Conservation (phyloP, 2,113 vertebrate genomes). For the Mohoua ochrocephala region DNA sequence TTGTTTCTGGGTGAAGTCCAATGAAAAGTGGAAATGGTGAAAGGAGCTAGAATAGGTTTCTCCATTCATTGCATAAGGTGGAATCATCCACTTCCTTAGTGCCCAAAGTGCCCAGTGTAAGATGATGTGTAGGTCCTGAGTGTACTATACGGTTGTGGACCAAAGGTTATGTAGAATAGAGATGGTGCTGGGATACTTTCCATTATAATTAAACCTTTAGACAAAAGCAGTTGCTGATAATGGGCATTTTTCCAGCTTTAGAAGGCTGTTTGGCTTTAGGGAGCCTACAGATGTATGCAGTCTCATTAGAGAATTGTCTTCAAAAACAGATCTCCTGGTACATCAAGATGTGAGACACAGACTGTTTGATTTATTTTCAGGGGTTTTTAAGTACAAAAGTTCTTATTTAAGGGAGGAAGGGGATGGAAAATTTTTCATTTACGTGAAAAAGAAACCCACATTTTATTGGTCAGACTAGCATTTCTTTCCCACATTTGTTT, state of each 20-base stretch:
- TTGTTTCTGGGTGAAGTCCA: constrained; percentile 27
- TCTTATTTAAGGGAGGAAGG: neutral
- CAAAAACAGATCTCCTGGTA: constrained; percentile 3
- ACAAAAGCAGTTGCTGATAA: constrained; percentile 1
- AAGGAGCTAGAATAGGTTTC: constrained; percentile 59
- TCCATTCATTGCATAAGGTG: constrained; percentile 54
- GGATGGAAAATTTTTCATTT: neutral
- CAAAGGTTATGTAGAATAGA: constrained; percentile 20
- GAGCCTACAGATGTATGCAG: neutral
- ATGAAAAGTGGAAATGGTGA: constrained; percentile 17
- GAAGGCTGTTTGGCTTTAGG: constrained; percentile 25
- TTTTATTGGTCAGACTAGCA: constrained; percentile 1
- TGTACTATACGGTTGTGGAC: neutral
- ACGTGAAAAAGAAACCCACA: neutral
- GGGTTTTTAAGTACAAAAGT: neutral
- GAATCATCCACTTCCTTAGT: neutral
- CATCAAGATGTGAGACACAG: neutral
- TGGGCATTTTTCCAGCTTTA: neutral
- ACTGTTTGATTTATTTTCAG: neutral
- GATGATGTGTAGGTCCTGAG: neutral
- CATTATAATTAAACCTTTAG: constrained; percentile 4
- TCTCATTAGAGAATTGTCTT: constrained; percentile 9
- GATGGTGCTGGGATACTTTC: constrained; percentile 29
- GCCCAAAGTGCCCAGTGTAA: neutral
- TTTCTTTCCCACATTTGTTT: neutral